Evolutionary conservation across 2,888 invertebrate genomes (phyloP), one percentile per base, ranked within the genome.

Genomic region (Sinopyrophorus schimmeli): DNA sequence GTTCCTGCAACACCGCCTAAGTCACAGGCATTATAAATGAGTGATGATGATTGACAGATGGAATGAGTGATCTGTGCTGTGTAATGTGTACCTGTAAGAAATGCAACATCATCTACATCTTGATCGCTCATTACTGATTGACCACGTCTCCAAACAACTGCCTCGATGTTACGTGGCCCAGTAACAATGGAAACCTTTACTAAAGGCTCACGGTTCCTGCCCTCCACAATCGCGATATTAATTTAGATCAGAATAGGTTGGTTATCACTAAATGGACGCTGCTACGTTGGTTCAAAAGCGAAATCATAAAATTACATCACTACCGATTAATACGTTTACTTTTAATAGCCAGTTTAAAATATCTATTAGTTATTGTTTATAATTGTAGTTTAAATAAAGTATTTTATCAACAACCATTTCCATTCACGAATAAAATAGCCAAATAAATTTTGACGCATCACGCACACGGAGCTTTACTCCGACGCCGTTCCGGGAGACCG

Each of bases 41-140:
- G 54, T 46, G 56, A 53, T 47, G 58, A 58, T 55, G 58, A 57
- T 47, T 56, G 56, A 54, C 55, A 57, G 53, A 55, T 53, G 53
- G 57, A 57, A 44, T 55, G 52, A 58, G 66, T 60, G 68, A 68
- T 63, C 56, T 64, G 63, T 65, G 66, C 59, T 50, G 60, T 64
- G 58, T 64, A 63, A 60, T 59, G 59, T 62, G 69, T 72, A 89
- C 91, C 92, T 78, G 92, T 92, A 74, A 92, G 79, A 78, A 92
- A 92, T 55, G 92, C 92, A 67, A 92, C 91, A 79, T 92, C 92
- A 72, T 92, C 92, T 70, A 92, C 83, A 77, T 92, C 92, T 73
- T 89, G 90, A 71, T 92, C 92, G 75, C 89, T 90, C 91, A 92
- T 80, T 79, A 85, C 82, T 61, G 78, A 65, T 50, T 69, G 62